Evolutionary conservation across 2,113 vertebrate species (phyloP).

Genomic region (Onychostruthus taczanowskii): DNA sequence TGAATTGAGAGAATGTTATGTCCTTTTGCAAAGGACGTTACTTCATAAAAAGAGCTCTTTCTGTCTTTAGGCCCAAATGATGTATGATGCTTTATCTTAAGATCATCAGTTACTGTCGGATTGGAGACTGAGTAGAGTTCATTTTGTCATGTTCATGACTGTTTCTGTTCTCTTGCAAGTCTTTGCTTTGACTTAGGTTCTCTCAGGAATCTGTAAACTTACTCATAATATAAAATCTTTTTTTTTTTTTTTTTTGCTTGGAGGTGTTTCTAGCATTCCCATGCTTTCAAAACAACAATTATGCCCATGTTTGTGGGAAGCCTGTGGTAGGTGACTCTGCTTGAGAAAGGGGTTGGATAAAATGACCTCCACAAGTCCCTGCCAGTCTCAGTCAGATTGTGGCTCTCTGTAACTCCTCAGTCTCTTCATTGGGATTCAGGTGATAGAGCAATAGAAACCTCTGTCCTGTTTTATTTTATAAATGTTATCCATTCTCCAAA

Average conservation of each 20-base stretch:
- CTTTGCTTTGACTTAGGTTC: neutral
- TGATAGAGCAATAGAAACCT: neutral
- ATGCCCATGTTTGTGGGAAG: neutral
- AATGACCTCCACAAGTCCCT: neutral
- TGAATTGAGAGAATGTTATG: neutral
- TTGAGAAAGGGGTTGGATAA: neutral
- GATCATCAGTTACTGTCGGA: neutral
- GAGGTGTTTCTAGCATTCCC: neutral
- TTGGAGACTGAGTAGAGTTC: neutral
- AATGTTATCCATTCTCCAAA: neutral
- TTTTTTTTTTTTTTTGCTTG: neutral
- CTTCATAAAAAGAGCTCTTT: neutral
- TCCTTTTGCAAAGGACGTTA: neutral
- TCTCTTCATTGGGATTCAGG: neutral
- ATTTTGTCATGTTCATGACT: neutral
- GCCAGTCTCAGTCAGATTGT: neutral
- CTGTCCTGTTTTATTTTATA: neutral
- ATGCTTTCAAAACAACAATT: neutral
- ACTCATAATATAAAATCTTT: neutral
- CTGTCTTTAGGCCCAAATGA: neutral
- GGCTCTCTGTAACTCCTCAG: neutral
- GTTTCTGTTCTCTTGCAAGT: neutral
- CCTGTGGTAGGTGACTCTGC: neutral
- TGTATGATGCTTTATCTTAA: neutral
- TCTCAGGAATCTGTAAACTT: neutral